Percentiles rank a stretch among this genome's conserved stretches.
Conservation (phyloP, 2,797 vertebrate genomes). For the Pipistrellus nathusii region DNA sequence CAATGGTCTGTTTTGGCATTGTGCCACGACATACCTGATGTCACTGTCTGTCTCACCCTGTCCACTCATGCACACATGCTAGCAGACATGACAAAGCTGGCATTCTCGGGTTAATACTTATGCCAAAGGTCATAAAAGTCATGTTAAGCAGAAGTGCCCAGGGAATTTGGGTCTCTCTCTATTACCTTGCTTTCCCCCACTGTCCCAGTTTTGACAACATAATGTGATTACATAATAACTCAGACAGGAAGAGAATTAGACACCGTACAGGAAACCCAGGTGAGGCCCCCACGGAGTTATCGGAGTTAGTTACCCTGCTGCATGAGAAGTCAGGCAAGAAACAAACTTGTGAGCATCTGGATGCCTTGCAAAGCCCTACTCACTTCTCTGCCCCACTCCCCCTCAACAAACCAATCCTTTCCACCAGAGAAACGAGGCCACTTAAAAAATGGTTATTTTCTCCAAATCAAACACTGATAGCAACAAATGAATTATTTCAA, state of each 20-base stretch:
- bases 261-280: conserved; percentile 53
- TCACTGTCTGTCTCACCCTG: neutral
- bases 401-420: conserved; percentile 6
- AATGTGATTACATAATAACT: conserved; percentile 78
- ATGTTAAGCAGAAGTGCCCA: conserved; percentile 50
- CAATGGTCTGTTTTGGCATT: conserved; percentile 32
- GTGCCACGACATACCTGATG: neutral
- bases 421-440: neutral
- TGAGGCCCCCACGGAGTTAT: conserved; percentile 57
- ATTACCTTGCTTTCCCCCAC: conserved; percentile 55
- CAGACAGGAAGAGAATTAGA: conserved; percentile 70
- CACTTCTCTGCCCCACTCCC: neutral
- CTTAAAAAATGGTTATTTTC: neutral
- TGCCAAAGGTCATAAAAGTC: conserved; percentile 68
- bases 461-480: neutral
- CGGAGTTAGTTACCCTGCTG: conserved; percentile 16
- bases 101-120: conserved; percentile 45
- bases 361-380: conserved; percentile 36
- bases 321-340: conserved; percentile 51
- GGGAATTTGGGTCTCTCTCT: conserved; percentile 69
- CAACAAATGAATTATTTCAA: conserved; percentile 35
- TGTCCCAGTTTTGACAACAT: conserved; percentile 69
- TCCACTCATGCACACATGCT: neutral
- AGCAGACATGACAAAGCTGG: conserved; percentile 41
- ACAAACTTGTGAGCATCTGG: neutral